These are phyloP conservation scores for Anthophora plumipes DNA, from an alignment of 2,888 invertebrate species.

Conservation along the genomic window DNA sequence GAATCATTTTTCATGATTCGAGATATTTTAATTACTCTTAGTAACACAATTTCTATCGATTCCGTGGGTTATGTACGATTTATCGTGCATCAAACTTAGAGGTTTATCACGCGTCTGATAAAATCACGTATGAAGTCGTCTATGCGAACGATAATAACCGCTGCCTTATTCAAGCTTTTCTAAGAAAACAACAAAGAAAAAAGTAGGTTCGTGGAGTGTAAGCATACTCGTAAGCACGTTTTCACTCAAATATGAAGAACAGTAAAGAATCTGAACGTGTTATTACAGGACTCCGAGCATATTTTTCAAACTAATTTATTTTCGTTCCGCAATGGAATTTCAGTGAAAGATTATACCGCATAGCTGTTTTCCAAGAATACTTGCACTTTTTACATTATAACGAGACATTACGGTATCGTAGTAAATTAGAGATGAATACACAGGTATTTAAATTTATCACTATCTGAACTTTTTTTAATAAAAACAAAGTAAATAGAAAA, in stretches of 20 bases:
- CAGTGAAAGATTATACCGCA: not conserved
- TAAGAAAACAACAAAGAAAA: constrained; percentile 1
- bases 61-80: not conserved
- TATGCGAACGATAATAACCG: not conserved
- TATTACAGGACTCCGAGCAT: not conserved
- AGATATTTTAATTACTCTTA: not conserved
- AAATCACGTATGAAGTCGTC: not conserved
- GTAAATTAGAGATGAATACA: not conserved
- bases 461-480: not conserved
- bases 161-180: not conserved
- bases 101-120: not conserved
- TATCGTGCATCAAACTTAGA: not conserved
- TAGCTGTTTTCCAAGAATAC: not conserved
- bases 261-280: not conserved
- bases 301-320: not conserved
- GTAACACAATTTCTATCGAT: not conserved
- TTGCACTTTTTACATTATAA: not conserved
- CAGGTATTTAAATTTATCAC: not conserved
- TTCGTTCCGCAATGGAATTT: not conserved
- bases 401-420: too few relatives aligned
- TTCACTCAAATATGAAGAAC: not conserved
- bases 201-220: not conserved
- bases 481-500: too few relatives aligned
- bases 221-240: not conserved
- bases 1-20: not conserved